These are phyloP conservation scores for Acanthopagrus latus DNA, from an alignment of 2,797 vertebrate species.

Conservation along the genomic window DNA sequence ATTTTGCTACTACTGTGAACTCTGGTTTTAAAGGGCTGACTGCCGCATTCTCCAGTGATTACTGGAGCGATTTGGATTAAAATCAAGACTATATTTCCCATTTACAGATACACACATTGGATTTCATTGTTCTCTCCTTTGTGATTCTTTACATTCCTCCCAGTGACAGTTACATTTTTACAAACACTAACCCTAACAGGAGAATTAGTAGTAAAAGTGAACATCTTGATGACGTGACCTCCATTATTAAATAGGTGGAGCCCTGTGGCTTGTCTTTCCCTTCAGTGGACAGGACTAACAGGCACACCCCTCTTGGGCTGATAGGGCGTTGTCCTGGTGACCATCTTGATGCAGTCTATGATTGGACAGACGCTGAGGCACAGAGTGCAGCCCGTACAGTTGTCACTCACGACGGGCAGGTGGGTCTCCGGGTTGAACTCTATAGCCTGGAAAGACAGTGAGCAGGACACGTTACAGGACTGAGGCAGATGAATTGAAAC, in stretches of 20 bases:
- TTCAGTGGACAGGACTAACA: slow-evolving; percentile 81
- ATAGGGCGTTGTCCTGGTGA: slow-evolving; percentile 90
- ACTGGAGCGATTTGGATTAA: background rate
- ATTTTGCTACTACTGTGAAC: background rate
- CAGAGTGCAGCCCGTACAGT: slow-evolving; percentile 94
- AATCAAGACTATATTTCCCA: background rate
- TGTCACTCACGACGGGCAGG: slow-evolving; percentile 90
- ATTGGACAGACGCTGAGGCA: slow-evolving; percentile 95
- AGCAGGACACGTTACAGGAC: slow-evolving; percentile 40
- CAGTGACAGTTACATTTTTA: background rate
- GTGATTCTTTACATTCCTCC: background rate
- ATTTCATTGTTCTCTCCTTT: background rate
- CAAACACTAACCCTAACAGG: background rate
- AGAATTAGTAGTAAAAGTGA: background rate
- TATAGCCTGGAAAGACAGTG: slow-evolving; percentile 88
- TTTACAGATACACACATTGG: background rate
- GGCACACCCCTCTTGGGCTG: slow-evolving; percentile 91
- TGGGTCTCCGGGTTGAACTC: slow-evolving; percentile 91
- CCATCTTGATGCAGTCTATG: slow-evolving; percentile 96
- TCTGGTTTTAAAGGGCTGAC: background rate
- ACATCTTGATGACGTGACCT: background rate
- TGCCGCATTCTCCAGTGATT: background rate
- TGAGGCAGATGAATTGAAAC: background rate
- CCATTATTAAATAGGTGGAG: background rate
- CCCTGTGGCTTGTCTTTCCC: background rate